Evolutionary conservation across 2,113 vertebrate genomes (phyloP).

Genomic region (Hystrix brachyura): DNA sequence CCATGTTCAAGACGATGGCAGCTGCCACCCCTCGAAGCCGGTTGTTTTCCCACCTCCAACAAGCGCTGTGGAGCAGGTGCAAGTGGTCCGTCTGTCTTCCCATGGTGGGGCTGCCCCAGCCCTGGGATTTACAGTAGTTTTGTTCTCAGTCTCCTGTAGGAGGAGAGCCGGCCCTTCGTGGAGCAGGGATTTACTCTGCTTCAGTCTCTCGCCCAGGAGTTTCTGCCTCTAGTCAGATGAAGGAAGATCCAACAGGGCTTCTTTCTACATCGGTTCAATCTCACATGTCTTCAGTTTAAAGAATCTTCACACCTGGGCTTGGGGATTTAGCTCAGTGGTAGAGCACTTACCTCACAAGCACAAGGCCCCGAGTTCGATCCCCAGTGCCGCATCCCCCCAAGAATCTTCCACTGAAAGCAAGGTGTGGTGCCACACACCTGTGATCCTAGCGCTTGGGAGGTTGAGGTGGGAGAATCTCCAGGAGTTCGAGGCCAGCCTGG

Average conservation of each 20-base stretch:
- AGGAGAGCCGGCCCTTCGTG: not conserved
- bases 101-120: not conserved
- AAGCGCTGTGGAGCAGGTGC: not conserved
- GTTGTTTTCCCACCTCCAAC: too few relatives aligned
- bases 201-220: not conserved
- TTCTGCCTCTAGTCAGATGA: not conserved
- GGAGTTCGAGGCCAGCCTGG: not conserved
- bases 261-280: not conserved
- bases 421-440: not conserved
- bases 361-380: too few relatives aligned
- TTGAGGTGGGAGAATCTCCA: not conserved
- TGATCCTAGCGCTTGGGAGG: not conserved
- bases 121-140: not conserved
- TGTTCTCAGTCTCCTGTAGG: not conserved
- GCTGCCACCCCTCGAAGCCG: not conserved
- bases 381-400: too few relatives aligned
- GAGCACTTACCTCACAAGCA: too few relatives aligned
- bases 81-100: not conserved
- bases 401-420: not conserved
- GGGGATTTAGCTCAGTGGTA: too few relatives aligned
- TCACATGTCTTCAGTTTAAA: not conserved
- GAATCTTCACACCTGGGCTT: not conserved
- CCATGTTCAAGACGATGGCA: not conserved
- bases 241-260: not conserved
- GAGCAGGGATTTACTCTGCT: not conserved